A percentile compares a stretch with the other conserved stretches of the same genome.
Conservation (phyloP, 2,797 vertebrate species). For the Myoxocephalus aenaeus region DNA sequence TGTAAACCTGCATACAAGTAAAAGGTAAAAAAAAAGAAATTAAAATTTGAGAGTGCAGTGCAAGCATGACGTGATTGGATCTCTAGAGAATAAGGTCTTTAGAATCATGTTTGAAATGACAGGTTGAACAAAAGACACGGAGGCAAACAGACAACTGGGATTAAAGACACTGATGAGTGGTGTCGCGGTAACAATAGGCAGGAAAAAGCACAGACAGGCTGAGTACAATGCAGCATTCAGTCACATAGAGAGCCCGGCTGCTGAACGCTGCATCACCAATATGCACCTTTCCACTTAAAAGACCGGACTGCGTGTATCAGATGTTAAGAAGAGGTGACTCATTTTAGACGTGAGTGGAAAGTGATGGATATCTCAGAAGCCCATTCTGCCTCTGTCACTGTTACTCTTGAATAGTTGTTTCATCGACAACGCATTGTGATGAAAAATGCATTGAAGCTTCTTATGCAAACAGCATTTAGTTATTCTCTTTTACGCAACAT, state of each 20-base stretch:
- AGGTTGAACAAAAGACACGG: constrained; percentile 41
- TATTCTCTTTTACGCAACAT: background rate
- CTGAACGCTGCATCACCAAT: background rate
- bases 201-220: background rate
- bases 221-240: constrained; percentile 20
- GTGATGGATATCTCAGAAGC: background rate
- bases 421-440: constrained; percentile 1
- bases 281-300: background rate
- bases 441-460: background rate
- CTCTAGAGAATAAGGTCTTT: constrained; percentile 22
- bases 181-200: constrained; percentile 3
- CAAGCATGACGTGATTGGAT: background rate
- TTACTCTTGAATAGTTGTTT: background rate
- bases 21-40: background rate
- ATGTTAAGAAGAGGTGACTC: background rate
- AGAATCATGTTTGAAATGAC: constrained; percentile 18
- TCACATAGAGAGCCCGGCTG: background rate
- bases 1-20: background rate
- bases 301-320: constrained; percentile 7
- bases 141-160: background rate
- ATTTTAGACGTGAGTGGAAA: background rate
- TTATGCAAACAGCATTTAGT: background rate
- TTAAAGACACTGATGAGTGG: background rate
- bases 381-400: background rate
- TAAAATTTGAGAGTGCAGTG: background rate